These are phyloP conservation scores for Protonemura montana DNA, from an alignment of 2,888 invertebrate species.

Conservation along the genomic window DNA sequence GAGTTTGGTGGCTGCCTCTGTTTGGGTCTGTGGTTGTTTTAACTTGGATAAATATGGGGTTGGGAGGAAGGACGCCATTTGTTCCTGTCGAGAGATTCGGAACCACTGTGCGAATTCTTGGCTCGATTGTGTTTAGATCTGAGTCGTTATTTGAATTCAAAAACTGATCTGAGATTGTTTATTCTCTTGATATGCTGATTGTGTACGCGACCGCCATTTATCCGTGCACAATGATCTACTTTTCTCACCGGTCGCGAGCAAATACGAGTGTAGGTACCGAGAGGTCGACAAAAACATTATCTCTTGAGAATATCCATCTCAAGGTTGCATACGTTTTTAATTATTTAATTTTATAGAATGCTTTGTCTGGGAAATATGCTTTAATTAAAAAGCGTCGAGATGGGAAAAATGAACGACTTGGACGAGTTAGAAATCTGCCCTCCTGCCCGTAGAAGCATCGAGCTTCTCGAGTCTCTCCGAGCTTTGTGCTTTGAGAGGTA, in stretches of 20 bases:
- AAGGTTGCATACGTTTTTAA: background rate
- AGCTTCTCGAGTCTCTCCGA: background rate
- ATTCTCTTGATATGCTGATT: background rate
- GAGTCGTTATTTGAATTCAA: background rate
- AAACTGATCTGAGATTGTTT: background rate
- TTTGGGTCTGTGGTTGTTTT: background rate
- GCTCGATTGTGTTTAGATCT: background rate
- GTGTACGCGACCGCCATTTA: background rate
- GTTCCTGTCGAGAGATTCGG: background rate
- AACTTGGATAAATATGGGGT: background rate
- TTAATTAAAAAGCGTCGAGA: background rate
- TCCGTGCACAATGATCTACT: background rate
- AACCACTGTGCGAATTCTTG: background rate
- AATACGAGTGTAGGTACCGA: background rate
- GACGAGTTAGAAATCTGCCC: background rate
- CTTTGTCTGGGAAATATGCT: slow-evolving; percentile 1
- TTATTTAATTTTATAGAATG: background rate
- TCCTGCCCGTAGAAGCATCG: background rate
- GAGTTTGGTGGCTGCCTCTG: background rate
- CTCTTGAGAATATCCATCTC: slow-evolving; percentile 7
- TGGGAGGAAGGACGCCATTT: too few relatives aligned
- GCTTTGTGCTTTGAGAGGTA: too few relatives aligned
- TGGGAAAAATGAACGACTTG: background rate
- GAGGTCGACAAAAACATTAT: background rate
- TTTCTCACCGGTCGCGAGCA: background rate